phyloP scores from a whole-genome alignment of 2,888 invertebrate genomes.

The Eurois occulta region DNA sequence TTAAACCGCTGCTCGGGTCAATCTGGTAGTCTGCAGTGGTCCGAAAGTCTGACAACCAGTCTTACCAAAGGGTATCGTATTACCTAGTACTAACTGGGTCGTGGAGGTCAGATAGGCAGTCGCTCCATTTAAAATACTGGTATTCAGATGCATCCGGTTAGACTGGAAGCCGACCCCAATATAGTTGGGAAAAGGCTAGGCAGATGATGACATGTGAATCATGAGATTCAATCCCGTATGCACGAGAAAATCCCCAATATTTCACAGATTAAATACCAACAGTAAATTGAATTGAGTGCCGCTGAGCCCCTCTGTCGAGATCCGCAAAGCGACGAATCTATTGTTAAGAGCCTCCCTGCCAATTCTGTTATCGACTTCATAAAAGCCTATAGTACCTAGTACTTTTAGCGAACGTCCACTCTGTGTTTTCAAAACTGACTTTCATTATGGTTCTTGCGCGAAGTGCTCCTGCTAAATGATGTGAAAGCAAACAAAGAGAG shows the following conservation, averaged over 20 bases:
- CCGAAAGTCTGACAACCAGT: not conserved
- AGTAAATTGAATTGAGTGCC: constrained; percentile 51
- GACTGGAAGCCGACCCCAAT: not conserved
- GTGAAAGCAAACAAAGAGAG: not conserved
- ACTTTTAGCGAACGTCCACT: constrained; percentile 29
- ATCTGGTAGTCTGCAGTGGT: not conserved
- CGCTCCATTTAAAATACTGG: no score
- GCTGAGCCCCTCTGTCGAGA: constrained; percentile 41
- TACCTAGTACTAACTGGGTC: not conserved
- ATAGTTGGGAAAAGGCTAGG: not conserved
- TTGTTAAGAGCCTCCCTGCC: constrained; percentile 56
- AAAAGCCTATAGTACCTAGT: constrained; percentile 43
- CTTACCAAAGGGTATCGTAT: not conserved
- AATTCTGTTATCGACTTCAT: constrained; percentile 62
- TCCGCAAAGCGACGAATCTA: constrained; percentile 57
- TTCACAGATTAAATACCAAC: constrained; percentile 40
- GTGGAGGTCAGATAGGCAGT: not conserved
- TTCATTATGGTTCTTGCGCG: constrained; percentile 19
- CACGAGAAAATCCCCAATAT: constrained; percentile 25
- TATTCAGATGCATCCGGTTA: not conserved
- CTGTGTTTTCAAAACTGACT: constrained; percentile 46
- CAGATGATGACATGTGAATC: not conserved
- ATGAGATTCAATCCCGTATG: not conserved
- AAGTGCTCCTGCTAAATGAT: not conserved
- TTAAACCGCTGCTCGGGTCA: not conserved